A percentile compares a stretch with the other conserved stretches of the same genome.
phyloP scores from a whole-genome alignment of 1,140 invertebrate genomes.

The Leptinotarsa lineolata region DNA sequence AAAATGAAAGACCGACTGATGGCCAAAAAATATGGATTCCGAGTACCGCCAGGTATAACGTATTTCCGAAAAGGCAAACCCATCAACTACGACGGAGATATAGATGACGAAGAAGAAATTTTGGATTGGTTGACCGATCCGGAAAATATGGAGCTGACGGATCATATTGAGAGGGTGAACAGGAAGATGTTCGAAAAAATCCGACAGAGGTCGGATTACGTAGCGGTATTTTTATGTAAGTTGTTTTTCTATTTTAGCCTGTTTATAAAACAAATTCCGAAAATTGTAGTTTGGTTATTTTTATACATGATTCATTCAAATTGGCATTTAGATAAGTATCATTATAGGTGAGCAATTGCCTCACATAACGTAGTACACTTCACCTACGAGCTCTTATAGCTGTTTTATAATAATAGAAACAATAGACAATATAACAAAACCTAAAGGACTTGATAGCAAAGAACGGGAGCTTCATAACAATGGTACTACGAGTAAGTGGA shows the following conservation, averaged over 20 bases:
- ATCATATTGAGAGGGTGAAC: constrained; percentile 92
- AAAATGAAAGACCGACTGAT: constrained; percentile 88
- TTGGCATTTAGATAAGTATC: no score
- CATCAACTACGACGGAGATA: constrained; percentile 90
- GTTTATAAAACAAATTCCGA: not conserved
- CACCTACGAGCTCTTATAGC: no score
- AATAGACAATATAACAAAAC: no score
- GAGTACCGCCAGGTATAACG: constrained; percentile 86
- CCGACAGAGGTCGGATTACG: constrained; percentile 85
- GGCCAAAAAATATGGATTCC: constrained; percentile 92
- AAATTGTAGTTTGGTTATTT: not conserved
- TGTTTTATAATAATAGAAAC: no score
- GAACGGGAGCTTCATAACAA: no score
- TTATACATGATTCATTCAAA: no score
- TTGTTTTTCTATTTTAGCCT: not conserved
- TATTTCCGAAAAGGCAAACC: constrained; percentile 90
- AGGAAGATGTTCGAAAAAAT: constrained; percentile 93
- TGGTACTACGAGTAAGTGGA: no score
- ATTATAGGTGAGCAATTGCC: no score
- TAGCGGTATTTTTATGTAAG: constrained; percentile 96
- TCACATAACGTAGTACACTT: no score
- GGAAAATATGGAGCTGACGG: constrained; percentile 91
- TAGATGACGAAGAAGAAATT: constrained; percentile 91
- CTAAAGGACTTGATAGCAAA: no score
- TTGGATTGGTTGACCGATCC: constrained; percentile 92